Evolutionary conservation across 2,888 invertebrate genomes (phyloP), one percentile per base, ranked within the genome.

Genomic region (Digitonthophagus gazella): DNA sequence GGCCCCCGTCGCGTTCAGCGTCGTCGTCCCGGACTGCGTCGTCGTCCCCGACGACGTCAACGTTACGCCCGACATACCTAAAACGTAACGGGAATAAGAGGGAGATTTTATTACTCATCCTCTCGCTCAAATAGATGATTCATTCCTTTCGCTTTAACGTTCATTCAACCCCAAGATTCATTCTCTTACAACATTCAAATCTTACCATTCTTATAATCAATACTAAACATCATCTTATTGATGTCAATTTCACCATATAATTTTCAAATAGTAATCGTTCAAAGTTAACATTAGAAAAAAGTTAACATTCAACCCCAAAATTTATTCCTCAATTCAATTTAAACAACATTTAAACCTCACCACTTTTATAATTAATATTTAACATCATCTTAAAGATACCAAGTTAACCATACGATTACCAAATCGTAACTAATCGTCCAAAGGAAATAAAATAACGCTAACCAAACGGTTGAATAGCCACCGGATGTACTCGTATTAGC

Each of bases 61-160:
- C 18, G 72, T 74, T 64, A 72, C 70, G 18, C 76, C 77, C 19
- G 76, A 77, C 77, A 77, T 77, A 68, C 68, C 74, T 73, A 72
- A 6, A 73, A 74, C 65, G 69, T 69, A 55, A 68, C 20, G 3
- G 54, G 54, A 19, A n/a, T n/a, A n/a, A 61, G 18, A 28, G 28
- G 28, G 22, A 28, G 54, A 44, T 64, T 15, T 64, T 64, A 64
- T 28, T 64, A 22, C 14, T 64, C 28, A 20, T 63, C 22, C 28
- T 15, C 57, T 57, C 6, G 6, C 14, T 57, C 6, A 57, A 57
- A 57, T 1, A 1, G 16, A n/a, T 57, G 57, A 57, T 57, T 57
- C 16, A 16, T 57, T 11, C 57, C 54, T 44, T 44, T 44, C 6
- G 6, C 54, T 44, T 44, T 6, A 44, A 8, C 8, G 54, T 44